These are phyloP conservation scores for Coptotermes formosanus DNA, from an alignment of 1,140 invertebrate species.

Conservation along the genomic window DNA sequence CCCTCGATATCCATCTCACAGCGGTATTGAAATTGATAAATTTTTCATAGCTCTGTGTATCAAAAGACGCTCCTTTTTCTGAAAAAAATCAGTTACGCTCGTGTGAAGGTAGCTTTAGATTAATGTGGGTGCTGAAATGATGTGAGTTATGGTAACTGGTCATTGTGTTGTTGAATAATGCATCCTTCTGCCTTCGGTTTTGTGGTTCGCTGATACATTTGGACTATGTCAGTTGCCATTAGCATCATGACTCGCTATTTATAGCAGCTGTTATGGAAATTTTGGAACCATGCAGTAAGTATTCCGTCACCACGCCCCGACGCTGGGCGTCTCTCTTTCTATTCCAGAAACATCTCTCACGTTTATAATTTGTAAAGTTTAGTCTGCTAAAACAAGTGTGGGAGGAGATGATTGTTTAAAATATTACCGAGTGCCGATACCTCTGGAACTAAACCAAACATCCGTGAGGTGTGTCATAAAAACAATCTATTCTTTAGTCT, in stretches of 20 bases:
- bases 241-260: background rate
- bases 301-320: background rate
- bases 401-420: background rate
- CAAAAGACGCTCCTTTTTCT: too few relatives aligned
- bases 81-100: too few relatives aligned
- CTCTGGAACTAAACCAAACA: background rate
- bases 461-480: background rate
- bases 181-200: background rate
- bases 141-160: background rate
- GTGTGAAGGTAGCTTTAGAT: too few relatives aligned
- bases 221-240: too few relatives aligned
- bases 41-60: too few relatives aligned
- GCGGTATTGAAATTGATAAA: too few relatives aligned
- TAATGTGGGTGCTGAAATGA: too few relatives aligned
- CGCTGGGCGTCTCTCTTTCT: background rate
- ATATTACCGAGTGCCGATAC: background rate
- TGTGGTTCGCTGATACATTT: background rate
- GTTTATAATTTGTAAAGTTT: constrained; percentile 12
- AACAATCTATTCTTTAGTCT: background rate
- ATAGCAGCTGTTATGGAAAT: background rate
- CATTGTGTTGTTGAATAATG: background rate
- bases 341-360: background rate
- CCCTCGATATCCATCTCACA: too few relatives aligned
- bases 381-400: background rate
- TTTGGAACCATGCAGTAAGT: background rate